Evolutionary conservation across 1,140 invertebrate species (phyloP).

Genomic region (Plutomurus gul): DNA sequence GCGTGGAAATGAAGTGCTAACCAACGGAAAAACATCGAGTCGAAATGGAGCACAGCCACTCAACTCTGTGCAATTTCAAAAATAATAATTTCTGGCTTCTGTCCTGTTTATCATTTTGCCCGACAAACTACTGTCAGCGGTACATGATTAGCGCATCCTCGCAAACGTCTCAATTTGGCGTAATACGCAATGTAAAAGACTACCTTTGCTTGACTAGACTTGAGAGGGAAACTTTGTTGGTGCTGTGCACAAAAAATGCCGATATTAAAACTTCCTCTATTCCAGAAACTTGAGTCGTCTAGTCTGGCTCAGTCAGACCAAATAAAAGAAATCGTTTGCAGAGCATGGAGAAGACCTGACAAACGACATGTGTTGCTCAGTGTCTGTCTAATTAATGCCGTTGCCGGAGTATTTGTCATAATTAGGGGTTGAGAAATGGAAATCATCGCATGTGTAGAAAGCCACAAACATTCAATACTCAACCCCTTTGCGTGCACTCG

Average conservation of each 20-base stretch:
- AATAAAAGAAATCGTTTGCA: constrained; percentile 11
- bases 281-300: constrained; percentile 10
- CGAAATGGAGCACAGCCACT: not conserved
- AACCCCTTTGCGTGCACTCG: constrained; percentile 22
- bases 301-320: too few relatives aligned
- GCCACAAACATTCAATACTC: constrained; percentile 37
- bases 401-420: constrained; percentile 42
- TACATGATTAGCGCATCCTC: not conserved
- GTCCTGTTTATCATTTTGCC: constrained; percentile 24
- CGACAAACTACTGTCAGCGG: constrained; percentile 19
- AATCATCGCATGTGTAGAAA: constrained; percentile 43
- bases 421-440: constrained; percentile 43
- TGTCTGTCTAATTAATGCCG: constrained; percentile 41
- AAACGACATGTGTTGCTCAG: constrained; percentile 43
- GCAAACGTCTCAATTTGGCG: not conserved
- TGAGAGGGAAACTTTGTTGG: too few relatives aligned
- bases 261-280: not conserved
- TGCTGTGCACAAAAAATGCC: too few relatives aligned
- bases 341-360: constrained; percentile 27
- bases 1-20: too few relatives aligned
- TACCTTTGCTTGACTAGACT: not conserved
- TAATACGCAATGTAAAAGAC: not conserved
- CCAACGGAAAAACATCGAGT: not conserved
- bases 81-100: constrained; percentile 36
- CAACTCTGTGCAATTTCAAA: constrained; percentile 33